phyloP scores from a whole-genome alignment of 2,113 vertebrate species.

The Puntigrus tetrazona region DNA sequence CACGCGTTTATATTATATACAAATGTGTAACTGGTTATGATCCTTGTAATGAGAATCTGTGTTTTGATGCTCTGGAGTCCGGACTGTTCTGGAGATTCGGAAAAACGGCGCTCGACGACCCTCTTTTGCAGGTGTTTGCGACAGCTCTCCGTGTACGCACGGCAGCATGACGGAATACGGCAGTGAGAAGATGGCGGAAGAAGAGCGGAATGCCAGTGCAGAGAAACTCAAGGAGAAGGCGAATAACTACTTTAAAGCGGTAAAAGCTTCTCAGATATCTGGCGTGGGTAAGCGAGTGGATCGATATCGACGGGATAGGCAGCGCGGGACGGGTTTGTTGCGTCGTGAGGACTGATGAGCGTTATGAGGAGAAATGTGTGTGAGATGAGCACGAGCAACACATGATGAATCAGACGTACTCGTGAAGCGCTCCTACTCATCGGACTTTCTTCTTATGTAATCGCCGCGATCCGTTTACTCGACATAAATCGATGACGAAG shows the following conservation, averaged over 20 bases:
- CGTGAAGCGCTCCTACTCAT: not conserved
- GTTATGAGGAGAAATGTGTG: not conserved
- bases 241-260: slow-evolving; percentile 91
- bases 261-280: slow-evolving; percentile 51
- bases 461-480: not conserved
- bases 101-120: slow-evolving; percentile 65
- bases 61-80: not conserved
- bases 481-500: too few relatives aligned
- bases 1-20: not conserved
- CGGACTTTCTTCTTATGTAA: not conserved
- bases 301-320: slow-evolving; percentile 20
- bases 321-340: not conserved
- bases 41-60: not conserved
- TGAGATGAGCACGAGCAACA: slow-evolving; percentile 12
- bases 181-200: slow-evolving; percentile 86
- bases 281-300: not conserved
- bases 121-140: slow-evolving; percentile 62
- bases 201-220: slow-evolving; percentile 80
- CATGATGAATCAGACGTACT: slow-evolving; percentile 22
- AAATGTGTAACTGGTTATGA: too few relatives aligned
- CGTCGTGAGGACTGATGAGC: too few relatives aligned
- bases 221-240: slow-evolving; percentile 90
- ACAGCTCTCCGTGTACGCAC: slow-evolving; percentile 18
- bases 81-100: not conserved
- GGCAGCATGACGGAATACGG: slow-evolving; percentile 74